Evolutionary conservation across 2,797 vertebrate genomes (phyloP).

Genomic region (Tachyglossus aculeatus): DNA sequence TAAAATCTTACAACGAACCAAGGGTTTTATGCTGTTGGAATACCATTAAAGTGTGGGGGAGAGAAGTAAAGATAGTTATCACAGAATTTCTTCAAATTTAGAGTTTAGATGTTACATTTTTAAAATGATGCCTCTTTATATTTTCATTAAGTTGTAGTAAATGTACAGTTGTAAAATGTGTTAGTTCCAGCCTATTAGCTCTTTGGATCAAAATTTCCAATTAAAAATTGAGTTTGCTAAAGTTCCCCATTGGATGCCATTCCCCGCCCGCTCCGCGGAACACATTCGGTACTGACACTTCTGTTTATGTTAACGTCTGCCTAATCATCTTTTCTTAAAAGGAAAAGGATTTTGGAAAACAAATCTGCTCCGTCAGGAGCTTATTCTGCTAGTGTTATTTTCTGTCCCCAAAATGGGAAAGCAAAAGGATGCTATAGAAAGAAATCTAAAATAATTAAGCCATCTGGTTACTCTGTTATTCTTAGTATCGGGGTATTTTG

Average conservation of each 20-base stretch:
- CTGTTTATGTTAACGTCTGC: not conserved
- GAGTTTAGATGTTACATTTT: too few relatives aligned
- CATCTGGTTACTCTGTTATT: not conserved
- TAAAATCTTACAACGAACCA: not conserved
- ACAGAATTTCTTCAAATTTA: not conserved
- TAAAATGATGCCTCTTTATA: not conserved
- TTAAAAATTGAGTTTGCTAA: not conserved
- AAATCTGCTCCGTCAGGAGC: not conserved
- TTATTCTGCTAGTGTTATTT: not conserved
- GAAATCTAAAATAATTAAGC: not conserved
- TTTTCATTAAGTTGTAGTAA: not conserved
- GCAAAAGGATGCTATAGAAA: not conserved
- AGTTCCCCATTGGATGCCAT: too few relatives aligned
- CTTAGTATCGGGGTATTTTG: not conserved
- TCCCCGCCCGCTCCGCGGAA: not conserved
- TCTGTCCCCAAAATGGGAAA: not conserved
- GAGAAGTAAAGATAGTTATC: not conserved
- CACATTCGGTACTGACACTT: not conserved
- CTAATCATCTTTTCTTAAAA: not conserved
- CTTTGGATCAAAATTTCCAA: not conserved
- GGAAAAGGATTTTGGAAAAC: not conserved
- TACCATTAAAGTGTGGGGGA: not conserved
- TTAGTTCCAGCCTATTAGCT: not conserved
- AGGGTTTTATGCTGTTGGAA: not conserved
- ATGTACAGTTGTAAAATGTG: not conserved